Evolutionary conservation across 1,140 invertebrate genomes (phyloP), one percentile per base, ranked within the genome.

Genomic region (Drosophila nigromelanica): DNA sequence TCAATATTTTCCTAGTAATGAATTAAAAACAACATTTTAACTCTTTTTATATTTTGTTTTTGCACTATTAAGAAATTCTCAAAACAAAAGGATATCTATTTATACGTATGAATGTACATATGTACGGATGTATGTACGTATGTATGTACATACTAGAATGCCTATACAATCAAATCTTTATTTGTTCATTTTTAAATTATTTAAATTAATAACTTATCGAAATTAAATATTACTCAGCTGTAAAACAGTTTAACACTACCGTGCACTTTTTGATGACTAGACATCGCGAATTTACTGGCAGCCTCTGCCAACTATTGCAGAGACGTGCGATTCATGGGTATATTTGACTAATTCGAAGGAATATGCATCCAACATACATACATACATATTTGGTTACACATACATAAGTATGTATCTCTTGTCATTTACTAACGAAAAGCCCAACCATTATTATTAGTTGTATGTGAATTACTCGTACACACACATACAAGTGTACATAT

Each of bases 361-460:
- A 56, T 6, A 33, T 30, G 7, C 11, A 55, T 39, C 45, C 10
- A 18, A 39, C 11, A 21, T 24, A n/a, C n/a, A 14, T 14, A 14
- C 30, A 48, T 30, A 1, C 11, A 39, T 24, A 47, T 5, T 50
- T 39, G 30, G 11, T 15, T 5, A 4, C 5, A 35, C 11, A 12
- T 35, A 33, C 5, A 0, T 21, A 15, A 35, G 15, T 54, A 47
- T n/a, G 10, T 54, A 18, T 8, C 12, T 5, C 5, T 51, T 42
- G 43, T 48, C 18, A 48, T 21, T 35, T 12, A 21, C 27, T 30
- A 21, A 37, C 7, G 47, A 27, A 30, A 68, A 39, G 21, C 45
- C 30, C 59, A 40, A 40, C 35, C 37, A 55, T 60, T 67, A 52
- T 52, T 63, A 63, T 73, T 55, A 78, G 63, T 69, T 81, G 79